Conservation (phyloP, 2,113 vertebrate genomes). For the Chauna torquata region DNA sequence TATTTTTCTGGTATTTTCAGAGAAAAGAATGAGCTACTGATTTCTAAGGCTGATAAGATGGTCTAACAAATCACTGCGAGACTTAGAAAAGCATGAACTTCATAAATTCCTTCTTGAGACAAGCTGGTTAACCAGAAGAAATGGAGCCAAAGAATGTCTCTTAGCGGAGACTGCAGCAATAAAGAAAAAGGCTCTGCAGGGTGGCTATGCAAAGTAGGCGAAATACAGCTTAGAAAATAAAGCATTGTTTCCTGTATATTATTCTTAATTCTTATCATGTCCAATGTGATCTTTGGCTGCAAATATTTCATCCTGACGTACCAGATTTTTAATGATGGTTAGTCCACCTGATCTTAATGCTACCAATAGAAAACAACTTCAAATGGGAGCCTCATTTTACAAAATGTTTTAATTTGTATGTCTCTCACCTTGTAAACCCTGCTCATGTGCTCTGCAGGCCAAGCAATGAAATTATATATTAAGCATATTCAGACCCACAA, state of each 20-base stretch:
- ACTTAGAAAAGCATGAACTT: constrained; percentile 22
- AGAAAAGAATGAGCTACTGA: neutral
- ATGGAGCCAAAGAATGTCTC: neutral
- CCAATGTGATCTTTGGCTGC: neutral
- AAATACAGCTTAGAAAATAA: neutral
- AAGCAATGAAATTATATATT: neutral
- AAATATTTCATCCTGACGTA: neutral
- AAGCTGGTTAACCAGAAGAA: constrained; percentile 21
- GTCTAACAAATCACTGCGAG: neutral
- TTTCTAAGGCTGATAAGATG: neutral
- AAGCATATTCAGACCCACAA: neutral
- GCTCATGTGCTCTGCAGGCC: neutral
- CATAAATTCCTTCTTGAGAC: constrained; percentile 14
- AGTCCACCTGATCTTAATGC: neutral
- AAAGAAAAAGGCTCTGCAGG: neutral
- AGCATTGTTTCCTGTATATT: neutral
- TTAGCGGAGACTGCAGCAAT: neutral
- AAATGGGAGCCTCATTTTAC: neutral
- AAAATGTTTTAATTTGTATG: neutral
- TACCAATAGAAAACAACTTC: neutral
- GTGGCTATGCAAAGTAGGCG: neutral
- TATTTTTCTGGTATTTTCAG: neutral
- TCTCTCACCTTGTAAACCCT: neutral
- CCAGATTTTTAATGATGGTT: neutral
- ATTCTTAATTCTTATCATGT: neutral